Evolutionary conservation across 2,888 invertebrate species (phyloP).

Genomic region (Xanthorhoe designata): DNA sequence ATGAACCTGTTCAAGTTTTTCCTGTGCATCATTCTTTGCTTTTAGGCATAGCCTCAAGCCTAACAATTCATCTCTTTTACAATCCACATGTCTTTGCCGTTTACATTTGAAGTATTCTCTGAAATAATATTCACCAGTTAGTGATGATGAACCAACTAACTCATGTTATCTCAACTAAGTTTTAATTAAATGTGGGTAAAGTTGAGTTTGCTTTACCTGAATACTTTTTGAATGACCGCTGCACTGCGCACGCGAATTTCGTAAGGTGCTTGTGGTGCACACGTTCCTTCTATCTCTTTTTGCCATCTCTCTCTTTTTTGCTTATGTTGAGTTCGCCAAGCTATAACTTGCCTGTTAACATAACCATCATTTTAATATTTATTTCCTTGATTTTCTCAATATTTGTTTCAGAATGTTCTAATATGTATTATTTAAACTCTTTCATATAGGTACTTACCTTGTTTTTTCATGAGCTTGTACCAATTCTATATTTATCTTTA

Average conservation of each 20-base stretch:
- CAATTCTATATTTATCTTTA: constrained; percentile 50
- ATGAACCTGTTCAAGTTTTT: constrained; percentile 54
- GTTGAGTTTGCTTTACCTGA: constrained; percentile 52
- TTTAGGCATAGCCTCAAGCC: constrained; percentile 52
- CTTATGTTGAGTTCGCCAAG: constrained; percentile 38
- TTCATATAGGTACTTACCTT: constrained; percentile 62
- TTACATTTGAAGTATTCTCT: constrained; percentile 68
- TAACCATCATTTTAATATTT: background rate
- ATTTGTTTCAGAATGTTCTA: too few relatives aligned
- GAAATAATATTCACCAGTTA: constrained; percentile 32
- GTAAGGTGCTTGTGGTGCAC: constrained; percentile 52
- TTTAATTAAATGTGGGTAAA: background rate
- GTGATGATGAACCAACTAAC: background rate
- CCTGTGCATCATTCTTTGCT: constrained; percentile 34
- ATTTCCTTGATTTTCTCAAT: background rate
- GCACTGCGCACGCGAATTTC: constrained; percentile 60
- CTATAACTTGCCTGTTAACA: constrained; percentile 57
- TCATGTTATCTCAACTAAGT: background rate
- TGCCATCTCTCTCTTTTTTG: constrained; percentile 61
- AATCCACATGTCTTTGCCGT: constrained; percentile 55
- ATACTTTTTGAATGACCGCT: constrained; percentile 59
- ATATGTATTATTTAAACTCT: background rate
- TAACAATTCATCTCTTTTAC: constrained; percentile 58
- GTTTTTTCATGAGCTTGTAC: constrained; percentile 70
- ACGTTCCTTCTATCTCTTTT: constrained; percentile 59